Percentiles rank a stretch among this genome's conserved stretches.
These are phyloP conservation scores for Cercocebus atys DNA, from an alignment of 2,113 vertebrate species.

Conservation along the genomic window DNA sequence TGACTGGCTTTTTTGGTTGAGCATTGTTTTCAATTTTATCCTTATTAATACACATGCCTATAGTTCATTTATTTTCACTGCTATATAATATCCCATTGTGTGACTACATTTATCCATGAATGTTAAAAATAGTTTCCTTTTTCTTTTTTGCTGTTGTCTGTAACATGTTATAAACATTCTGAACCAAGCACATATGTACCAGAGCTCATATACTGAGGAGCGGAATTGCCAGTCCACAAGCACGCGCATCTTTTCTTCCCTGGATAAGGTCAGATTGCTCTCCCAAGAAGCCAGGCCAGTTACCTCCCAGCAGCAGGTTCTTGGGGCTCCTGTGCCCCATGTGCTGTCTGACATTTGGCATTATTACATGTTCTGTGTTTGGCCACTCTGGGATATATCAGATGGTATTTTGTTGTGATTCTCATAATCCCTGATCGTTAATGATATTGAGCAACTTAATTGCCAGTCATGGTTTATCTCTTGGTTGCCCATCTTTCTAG, in stretches of 20 bases:
- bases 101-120: not conserved
- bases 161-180: not conserved
- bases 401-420: not conserved
- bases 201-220: not conserved
- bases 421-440: not conserved
- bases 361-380: not conserved
- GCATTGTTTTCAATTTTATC: not conserved
- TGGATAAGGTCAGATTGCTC: not conserved
- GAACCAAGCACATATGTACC: not conserved
- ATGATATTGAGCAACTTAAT: not conserved
- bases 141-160: not conserved
- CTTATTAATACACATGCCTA: not conserved
- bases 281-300: not conserved
- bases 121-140: not conserved
- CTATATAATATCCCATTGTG: not conserved
- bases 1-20: not conserved
- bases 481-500: not conserved
- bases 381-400: not conserved
- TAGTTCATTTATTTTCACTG: not conserved
- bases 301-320: not conserved
- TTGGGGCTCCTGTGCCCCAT: not conserved
- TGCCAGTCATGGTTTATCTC: not conserved
- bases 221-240: not conserved
- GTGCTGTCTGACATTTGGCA: not conserved
- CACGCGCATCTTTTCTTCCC: not conserved